Evolutionary conservation across 1,140 invertebrate genomes (phyloP), one percentile per base, ranked within the genome.

Genomic region (Eufriesea mexicana): DNA sequence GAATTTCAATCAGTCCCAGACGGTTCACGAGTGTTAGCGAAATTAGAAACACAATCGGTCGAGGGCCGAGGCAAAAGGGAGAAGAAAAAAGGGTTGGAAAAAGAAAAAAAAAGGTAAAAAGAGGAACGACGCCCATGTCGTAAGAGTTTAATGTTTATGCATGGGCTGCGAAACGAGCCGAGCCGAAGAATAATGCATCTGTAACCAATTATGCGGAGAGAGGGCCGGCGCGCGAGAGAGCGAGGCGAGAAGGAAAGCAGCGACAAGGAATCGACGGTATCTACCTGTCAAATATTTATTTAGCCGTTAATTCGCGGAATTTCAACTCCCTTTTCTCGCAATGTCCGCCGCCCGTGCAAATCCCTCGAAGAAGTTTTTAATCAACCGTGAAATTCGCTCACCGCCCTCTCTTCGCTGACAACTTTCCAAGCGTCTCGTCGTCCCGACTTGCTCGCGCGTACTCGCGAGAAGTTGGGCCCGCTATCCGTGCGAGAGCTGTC

Each of bases 291-390:
- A 89, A 86, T 86, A 86, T 87, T 87, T 88, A 90, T 84, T 89
- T 86, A 86, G 76, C 86, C 80, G 78, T 88, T 90, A 83, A 90
- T 90, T 89, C 83, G 86, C 74, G 87, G 89, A 89, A 76, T 87
- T 89, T 72, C 85, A 83, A 70, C 73, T 83, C 76, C 28, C 54
- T 18, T 80, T 61, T 64, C 66, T 71, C 51, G 71, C 20, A 67
- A 82, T 25, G 54, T 51, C 64, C 79, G 82, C 61, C 16, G 25
- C 25, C 16, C 16, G 61, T 35, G 25, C 78, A 86, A 87, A 83
- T 85, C 42, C 83, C 76, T 72, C 73, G 87, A 84, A 89, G 90
- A 91, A 87, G 90, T 89, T 90, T 90, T 91, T 86, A 91, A 91
- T 90, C 49, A 54, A 54, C 25, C 49, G 20, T 71, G 68, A 54